Evolutionary conservation across 1,140 invertebrate genomes (phyloP), one percentile per base, ranked within the genome.

Genomic region (Brachionus koreanus): DNA sequence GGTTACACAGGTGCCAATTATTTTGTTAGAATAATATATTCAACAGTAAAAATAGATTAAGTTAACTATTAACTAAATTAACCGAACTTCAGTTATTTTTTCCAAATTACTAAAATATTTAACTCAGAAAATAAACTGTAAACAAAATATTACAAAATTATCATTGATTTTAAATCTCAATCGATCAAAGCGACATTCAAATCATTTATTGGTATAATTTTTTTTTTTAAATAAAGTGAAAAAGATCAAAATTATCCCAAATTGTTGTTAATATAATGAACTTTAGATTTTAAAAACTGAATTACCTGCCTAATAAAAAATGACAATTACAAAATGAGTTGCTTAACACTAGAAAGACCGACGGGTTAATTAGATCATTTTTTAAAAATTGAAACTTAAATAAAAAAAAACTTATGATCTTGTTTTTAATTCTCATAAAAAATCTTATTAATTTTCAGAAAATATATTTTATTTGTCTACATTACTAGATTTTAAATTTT

Each of bases 21-120:
- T 35, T 82, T 82, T 74, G 82, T 82, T 72, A 49, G 63, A 69
- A 82, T 65, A 37, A 82, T 82, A 37, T 82, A 82, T 82, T 82
- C 65, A 57, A 82, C 65, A 57, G 57, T 82, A 7, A 82, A 82
- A 82, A 67, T 82, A 29, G 79, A 82, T 67, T 82, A 82, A 82
- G 13, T 13, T 42, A 29, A 35, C 0, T 1, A 13, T 13, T 69
- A 42, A 35, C n/a, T 37, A 65, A n/a, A 65, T 65, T 2, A 65
- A 33, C 29, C 63, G 33, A 65, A 65, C 13, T 33, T 65, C 10
- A 33, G 33, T 65, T 65, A 33, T 33, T 65, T 33, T 57, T 33
- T 65, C 63, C 63, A 19, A 57, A 57, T 25, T 57, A 7, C n/a
- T 25, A 23, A 57, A 57, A 57, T 42, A 42, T 57, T 57, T 57